Conservation (phyloP, 2,797 vertebrate species). For the Megaceryle alcyon region DNA sequence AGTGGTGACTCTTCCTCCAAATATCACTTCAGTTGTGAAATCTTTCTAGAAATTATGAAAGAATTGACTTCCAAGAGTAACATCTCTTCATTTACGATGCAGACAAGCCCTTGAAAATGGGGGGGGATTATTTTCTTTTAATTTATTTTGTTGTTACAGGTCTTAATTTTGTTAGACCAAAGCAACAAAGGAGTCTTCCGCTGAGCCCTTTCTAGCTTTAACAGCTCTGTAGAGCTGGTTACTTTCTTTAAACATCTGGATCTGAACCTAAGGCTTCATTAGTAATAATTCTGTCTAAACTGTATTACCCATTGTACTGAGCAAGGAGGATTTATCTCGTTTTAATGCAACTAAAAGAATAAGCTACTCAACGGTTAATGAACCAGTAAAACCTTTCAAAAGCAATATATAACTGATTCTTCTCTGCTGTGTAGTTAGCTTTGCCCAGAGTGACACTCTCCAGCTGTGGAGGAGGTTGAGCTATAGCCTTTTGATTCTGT, state of each 20-base stretch:
- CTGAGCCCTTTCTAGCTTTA: neutral
- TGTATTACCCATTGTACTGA: neutral
- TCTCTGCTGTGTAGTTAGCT: neutral
- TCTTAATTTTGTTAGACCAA: neutral
- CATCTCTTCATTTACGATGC: neutral
- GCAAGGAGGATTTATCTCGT: neutral
- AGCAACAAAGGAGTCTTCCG: neutral
- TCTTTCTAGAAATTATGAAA: neutral
- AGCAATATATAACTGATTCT: neutral
- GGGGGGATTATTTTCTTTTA: neutral
- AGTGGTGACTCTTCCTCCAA: neutral
- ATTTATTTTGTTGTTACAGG: neutral
- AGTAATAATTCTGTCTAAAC: conserved; percentile 16
- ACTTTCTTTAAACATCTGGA: conserved; percentile 11
- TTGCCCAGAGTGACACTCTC: neutral
- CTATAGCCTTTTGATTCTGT: neutral
- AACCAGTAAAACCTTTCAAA: neutral
- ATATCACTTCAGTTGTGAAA: neutral
- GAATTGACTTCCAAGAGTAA: neutral
- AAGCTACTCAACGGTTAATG: conserved; percentile 2
- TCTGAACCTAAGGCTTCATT: conserved; percentile 18
- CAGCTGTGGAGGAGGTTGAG: neutral
- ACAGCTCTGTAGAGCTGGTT: neutral
- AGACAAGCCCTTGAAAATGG: neutral
- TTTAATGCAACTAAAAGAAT: neutral